Evolutionary conservation across 2,797 vertebrate species (phyloP).

Genomic region (Fistularia commersonii): DNA sequence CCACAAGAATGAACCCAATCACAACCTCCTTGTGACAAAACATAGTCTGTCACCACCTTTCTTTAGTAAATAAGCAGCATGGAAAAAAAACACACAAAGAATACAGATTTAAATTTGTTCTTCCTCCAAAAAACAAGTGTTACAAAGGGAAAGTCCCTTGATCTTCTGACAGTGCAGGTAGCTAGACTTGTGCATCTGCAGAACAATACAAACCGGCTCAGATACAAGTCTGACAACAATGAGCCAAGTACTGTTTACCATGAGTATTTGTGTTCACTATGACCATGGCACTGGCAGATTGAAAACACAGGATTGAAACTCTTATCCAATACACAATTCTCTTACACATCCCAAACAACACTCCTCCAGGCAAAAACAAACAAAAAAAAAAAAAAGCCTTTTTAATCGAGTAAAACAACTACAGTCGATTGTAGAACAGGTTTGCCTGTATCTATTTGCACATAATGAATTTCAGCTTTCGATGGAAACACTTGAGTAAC

Average conservation of each 20-base stretch:
- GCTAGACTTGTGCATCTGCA: conserved; percentile 14
- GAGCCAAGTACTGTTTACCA: not conserved
- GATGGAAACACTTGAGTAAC: too few species aligned
- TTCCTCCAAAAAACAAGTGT: not conserved
- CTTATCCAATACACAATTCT: too few species aligned
- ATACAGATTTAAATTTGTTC: too few species aligned
- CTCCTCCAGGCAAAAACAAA: too few species aligned
- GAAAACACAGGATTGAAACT: too few species aligned
- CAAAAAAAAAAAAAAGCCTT: too few species aligned
- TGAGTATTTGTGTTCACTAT: not conserved
- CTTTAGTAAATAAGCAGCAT: not conserved
- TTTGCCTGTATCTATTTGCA: too few species aligned
- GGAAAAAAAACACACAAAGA: not conserved
- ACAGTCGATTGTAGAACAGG: too few species aligned
- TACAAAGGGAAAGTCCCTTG: conserved; percentile 9
- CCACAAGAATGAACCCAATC: too few species aligned
- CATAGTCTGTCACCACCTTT: not conserved
- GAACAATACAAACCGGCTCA: conserved; percentile 15
- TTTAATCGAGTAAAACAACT: too few species aligned
- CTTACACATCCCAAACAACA: too few species aligned
- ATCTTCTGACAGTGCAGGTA: not conserved
- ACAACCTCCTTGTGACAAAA: not conserved
- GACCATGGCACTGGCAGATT: conserved; percentile 7
- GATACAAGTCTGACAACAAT: conserved; percentile 8
- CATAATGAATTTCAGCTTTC: too few species aligned